Conservation (phyloP, 2,797 vertebrate genomes). For the Gymnocypris eckloni region DNA sequence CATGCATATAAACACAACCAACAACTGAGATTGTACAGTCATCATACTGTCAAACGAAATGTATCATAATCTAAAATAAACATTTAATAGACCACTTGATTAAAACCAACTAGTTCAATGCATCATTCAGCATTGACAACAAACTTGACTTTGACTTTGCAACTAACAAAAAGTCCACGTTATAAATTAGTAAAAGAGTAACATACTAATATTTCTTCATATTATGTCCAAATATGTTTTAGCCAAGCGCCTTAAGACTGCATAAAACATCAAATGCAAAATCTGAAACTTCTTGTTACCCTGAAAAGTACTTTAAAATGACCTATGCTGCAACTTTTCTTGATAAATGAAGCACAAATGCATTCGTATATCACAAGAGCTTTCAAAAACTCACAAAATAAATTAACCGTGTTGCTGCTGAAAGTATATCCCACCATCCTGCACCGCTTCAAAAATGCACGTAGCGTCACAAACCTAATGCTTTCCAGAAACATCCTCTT, state of each 20-base stretch:
- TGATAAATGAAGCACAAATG: slow-evolving; percentile 1
- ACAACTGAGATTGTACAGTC: slow-evolving; percentile 7
- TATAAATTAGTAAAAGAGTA: neutral
- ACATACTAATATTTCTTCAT: neutral
- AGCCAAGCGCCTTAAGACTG: neutral
- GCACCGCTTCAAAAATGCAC: slow-evolving; percentile 11
- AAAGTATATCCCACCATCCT: slow-evolving; percentile 13
- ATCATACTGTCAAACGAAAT: neutral
- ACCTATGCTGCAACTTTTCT: neutral
- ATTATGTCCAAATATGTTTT: neutral
- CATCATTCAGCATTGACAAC: neutral
- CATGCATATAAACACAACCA: slow-evolving; percentile 20
- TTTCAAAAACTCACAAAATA: slow-evolving; percentile 18
- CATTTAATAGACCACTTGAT: neutral
- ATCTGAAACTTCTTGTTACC: neutral
- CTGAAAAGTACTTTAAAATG: neutral
- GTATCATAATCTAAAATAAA: neutral
- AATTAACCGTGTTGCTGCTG: slow-evolving; percentile 1
- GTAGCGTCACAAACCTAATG: slow-evolving; percentile 31
- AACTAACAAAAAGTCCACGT: neutral
- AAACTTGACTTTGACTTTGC: slow-evolving; percentile 15
- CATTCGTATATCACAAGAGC: neutral
- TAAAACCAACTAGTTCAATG: neutral
- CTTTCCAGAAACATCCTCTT: slow-evolving; percentile 50
- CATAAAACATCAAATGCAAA: slow-evolving; percentile 9